phyloP scores from a whole-genome alignment of 2,113 vertebrate species.

The Ciconia stormi region DNA sequence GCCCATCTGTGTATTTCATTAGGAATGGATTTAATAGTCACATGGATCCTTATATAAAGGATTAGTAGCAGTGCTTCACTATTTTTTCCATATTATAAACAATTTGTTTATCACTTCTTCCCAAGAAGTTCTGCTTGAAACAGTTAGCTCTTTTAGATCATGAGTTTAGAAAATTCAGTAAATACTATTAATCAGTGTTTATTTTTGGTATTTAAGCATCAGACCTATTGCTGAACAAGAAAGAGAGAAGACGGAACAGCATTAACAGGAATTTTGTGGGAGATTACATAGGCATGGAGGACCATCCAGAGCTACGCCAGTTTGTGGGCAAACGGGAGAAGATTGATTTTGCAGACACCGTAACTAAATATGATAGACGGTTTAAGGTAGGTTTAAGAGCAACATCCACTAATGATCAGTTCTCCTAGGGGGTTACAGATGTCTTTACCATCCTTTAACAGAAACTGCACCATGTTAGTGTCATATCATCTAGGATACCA shows the following conservation, averaged over 20 bases:
- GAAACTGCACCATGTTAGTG: neutral
- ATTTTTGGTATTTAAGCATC: conserved; percentile 80
- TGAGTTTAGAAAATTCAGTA: neutral
- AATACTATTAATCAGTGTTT: neutral
- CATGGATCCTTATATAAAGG: neutral
- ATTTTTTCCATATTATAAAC: neutral
- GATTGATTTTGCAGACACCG: conserved; percentile 93
- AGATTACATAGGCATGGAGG: conserved; percentile 97
- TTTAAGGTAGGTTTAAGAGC: conserved; percentile 85
- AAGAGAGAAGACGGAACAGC: conserved; percentile 93
- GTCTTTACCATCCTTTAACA: neutral
- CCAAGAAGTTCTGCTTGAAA: neutral
- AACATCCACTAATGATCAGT: neutral
- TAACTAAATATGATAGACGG: conserved; percentile 92
- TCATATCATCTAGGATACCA: neutral
- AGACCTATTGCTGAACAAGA: conserved; percentile 92
- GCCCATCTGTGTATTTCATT: neutral
- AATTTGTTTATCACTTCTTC: neutral
- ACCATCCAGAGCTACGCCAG: conserved; percentile 90
- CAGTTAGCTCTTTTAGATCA: neutral
- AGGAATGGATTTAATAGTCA: neutral
- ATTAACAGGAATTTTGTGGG: conserved; percentile 97
- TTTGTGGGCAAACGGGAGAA: conserved; percentile 95
- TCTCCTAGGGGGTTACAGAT: neutral
- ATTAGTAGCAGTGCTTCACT: neutral